Base-by-base conservation (phyloP, 2,797 vertebrate genomes). In the Aeoliscus strigatus region DNA sequence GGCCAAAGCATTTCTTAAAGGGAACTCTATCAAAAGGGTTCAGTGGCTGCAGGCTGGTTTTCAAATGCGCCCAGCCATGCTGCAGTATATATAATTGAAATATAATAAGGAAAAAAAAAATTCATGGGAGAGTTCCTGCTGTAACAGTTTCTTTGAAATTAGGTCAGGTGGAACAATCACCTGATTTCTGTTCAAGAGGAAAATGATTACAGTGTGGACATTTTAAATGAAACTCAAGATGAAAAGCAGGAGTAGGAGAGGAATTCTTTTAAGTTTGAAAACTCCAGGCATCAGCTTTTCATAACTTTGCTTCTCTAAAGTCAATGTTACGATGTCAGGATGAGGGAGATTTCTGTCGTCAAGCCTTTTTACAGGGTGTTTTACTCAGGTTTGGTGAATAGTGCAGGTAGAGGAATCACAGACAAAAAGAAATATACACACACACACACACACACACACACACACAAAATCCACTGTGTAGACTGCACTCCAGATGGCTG, bases 141-240 rank as follows among this genome's bases (percentile, higher is more conserved):
- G 64, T 44, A 59, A 57, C 52, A 50, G 26, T 57, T 52, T 72
- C 73, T 77, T 74, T 53, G 43, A 54, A 85, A 82, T 51, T 78
- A 28, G 76, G 80, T 81, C 77, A 68, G 46, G 49, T 34, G 48
- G 50, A 68, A 53, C 40, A 48, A 54, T 51, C 6, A 8, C 36
- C 55, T 17, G 34, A 52, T 34, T 61, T 56, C 50, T 58, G 27
- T 62, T 41, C 48, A 45, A 49, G 31, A 30, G 35, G n/a, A 46
- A 57, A 46, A 49, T 63, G 5, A 57, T 60, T 39, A 43, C 37
- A 61, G 32, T 38, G 41, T 9, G 8, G n/a, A 46, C 33, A 25
- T 48, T 53, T 15, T 36, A 27, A 17, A 64, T 51, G 5, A 34
- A 33, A 46, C 45, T n/a, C 12, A 26, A 48, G 34, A 55, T 30